Base-by-base conservation (phyloP, 2,113 vertebrate species). In the Castor canadensis region DNA sequence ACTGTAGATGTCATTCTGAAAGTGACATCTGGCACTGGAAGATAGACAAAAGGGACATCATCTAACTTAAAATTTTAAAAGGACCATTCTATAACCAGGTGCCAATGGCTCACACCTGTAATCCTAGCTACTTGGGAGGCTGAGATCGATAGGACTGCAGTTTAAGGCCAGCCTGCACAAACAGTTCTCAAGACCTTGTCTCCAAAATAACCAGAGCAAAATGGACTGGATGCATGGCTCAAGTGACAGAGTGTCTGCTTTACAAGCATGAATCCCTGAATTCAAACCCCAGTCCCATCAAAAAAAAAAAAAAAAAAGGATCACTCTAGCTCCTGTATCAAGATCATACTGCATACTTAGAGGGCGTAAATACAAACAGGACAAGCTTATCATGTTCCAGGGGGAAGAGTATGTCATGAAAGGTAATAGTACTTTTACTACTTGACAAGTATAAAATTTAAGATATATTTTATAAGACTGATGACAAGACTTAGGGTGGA, bases 391-490 rank as follows among this genome's bases (percentile, higher is more conserved):
- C 30, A 87, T 17, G 82, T 54, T 89, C 87, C 40, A 6, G 54
- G 58, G 10, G 20, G 30, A 43, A 87, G 49, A 83, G 45, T 19
- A 58, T 54, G 17, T 62, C 58, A 38, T 62, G 38, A 82, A 16
- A 38, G 15, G 7, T 47, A 79, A 64, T 15, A 54, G 64, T 26
- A 60, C 62, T 56, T 52, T 28, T 40, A 60, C 45, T 56, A 62
- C 20, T 17, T 17, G 20, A 73, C 40, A 92, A 89, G 69, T 67
- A 77, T 66, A 60, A 96, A 88, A 87, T 90, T 58, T 93, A 88
- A 94, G 38, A 72, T 60, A 24, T 32, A 90, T 80, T 94, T 96
- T 95, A 92, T 24, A 95, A 94, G 52, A 84, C 4, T 72, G 58
- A 17, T 80, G 43, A 79, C 12, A 85, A 72, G 72, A 87, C 71